Conservation (phyloP, 2,888 invertebrate species). For the Mythimna vitellina region DNA sequence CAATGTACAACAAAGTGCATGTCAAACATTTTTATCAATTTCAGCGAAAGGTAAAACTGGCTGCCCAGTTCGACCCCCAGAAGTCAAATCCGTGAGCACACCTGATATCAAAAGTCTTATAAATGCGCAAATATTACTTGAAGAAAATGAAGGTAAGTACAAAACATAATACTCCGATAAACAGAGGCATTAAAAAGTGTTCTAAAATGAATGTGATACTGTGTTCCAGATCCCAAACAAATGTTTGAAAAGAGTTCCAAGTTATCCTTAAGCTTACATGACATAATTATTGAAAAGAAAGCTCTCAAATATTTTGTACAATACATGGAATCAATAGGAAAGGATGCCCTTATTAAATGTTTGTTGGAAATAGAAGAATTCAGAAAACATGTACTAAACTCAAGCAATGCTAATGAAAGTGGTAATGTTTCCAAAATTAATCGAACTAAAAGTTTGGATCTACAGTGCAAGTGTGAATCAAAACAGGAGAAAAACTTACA, state of each 20-base stretch:
- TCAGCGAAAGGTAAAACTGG: conserved; percentile 89
- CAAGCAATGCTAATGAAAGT: conserved; percentile 63
- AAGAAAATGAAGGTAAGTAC: conserved; percentile 80
- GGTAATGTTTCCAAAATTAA: conserved; percentile 75
- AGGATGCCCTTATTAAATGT: conserved; percentile 92
- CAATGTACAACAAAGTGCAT: conserved; percentile 11
- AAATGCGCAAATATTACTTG: conserved; percentile 72
- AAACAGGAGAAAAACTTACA: conserved; percentile 65
- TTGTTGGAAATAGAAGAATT: conserved; percentile 95
- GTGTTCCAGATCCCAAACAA: conserved; percentile 79
- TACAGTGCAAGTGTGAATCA: conserved; percentile 72
- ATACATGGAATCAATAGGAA: conserved; percentile 95
- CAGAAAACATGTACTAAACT: conserved; percentile 75
- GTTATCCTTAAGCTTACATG: conserved; percentile 93
- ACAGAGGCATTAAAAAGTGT: neutral
- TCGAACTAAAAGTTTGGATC: conserved; percentile 82
- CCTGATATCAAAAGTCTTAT: conserved; percentile 71
- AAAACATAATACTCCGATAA: conserved; percentile 15
- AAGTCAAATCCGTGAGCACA: conserved; percentile 68
- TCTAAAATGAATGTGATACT: conserved; percentile 31
- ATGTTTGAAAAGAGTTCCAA: conserved; percentile 90
- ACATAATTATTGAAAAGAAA: conserved; percentile 94
- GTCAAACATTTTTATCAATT: conserved; percentile 65
- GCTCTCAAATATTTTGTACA: conserved; percentile 96
- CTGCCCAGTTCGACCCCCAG: conserved; percentile 88